Conservation (phyloP, 2,113 vertebrate genomes). For the Etheostoma cragini region DNA sequence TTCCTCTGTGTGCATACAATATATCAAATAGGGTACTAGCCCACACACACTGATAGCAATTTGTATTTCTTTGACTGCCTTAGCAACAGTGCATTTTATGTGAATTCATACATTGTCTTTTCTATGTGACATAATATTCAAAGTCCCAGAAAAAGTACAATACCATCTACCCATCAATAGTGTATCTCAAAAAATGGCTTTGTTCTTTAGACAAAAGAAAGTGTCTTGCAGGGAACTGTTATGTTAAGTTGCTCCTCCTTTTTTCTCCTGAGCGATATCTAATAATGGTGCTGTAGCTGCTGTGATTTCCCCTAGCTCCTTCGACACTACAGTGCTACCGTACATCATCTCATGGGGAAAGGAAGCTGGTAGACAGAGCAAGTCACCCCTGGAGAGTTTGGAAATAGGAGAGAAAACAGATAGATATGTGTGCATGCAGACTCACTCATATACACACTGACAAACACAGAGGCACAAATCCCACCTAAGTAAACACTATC, state of each 20-base stretch:
- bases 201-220: conserved; percentile 47
- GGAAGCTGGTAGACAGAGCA: conserved; percentile 44
- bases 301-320: conserved; percentile 56
- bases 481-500: conserved; percentile 23
- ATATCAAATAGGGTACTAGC: conserved; percentile 15
- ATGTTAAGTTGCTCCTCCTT: conserved; percentile 37
- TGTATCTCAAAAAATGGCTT: conserved; percentile 23
- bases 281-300: conserved; percentile 48
- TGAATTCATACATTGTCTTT: conserved; percentile 6
- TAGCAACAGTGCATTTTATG: background rate
- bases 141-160: conserved; percentile 34
- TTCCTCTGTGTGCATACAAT: conserved; percentile 4
- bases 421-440: conserved; percentile 23
- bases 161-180: conserved; percentile 18
- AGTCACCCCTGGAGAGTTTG: conserved; percentile 41
- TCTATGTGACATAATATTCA: conserved; percentile 34
- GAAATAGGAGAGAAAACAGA: conserved; percentile 35
- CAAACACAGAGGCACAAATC: conserved; percentile 34
- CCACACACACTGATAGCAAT: background rate
- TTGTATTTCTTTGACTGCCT: conserved; percentile 12
- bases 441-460: conserved; percentile 15
- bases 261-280: conserved; percentile 35
- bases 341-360: conserved; percentile 49
- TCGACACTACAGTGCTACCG: conserved; percentile 33
- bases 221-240: conserved; percentile 38